Evolutionary conservation across 1,140 invertebrate species (phyloP).

Genomic region (Ceratina australensis): DNA sequence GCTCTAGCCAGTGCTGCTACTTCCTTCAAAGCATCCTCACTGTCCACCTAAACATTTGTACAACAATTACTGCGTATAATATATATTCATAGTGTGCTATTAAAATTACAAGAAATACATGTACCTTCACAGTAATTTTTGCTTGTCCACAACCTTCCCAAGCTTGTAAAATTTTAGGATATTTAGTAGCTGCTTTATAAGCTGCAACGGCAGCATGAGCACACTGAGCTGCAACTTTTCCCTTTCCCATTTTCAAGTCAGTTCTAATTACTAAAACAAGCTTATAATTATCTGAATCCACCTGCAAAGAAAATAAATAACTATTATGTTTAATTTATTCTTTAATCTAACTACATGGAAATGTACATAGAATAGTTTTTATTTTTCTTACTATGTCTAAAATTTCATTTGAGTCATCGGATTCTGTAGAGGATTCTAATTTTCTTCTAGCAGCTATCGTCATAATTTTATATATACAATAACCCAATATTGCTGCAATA

Average conservation of each 20-base stretch:
- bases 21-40: conserved; percentile 83
- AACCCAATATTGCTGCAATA: conserved; percentile 42
- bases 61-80: conserved; percentile 18
- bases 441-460: conserved; percentile 2
- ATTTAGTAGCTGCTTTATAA: conserved; percentile 84
- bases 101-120: conserved; percentile 25
- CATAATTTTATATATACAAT: conserved; percentile 55
- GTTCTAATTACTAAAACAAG: conserved; percentile 92
- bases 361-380: conserved; percentile 9
- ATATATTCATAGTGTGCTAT: background rate
- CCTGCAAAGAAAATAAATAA: conserved; percentile 22
- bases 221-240: conserved; percentile 96
- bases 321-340: conserved; percentile 1
- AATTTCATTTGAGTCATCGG: conserved; percentile 9
- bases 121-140: conserved; percentile 89
- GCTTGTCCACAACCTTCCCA: conserved; percentile 91
- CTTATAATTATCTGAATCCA: conserved; percentile 81
- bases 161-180: conserved; percentile 83
- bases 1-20: conserved; percentile 85
- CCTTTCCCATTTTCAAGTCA: conserved; percentile 96
- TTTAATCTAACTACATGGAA: background rate
- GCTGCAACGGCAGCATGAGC: conserved; percentile 92
- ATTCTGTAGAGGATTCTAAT: background rate
- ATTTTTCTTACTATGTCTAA: conserved; percentile 23
- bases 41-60: conserved; percentile 79